phyloP scores from a whole-genome alignment of 2,888 invertebrate species.

The Portevinia maculata region DNA sequence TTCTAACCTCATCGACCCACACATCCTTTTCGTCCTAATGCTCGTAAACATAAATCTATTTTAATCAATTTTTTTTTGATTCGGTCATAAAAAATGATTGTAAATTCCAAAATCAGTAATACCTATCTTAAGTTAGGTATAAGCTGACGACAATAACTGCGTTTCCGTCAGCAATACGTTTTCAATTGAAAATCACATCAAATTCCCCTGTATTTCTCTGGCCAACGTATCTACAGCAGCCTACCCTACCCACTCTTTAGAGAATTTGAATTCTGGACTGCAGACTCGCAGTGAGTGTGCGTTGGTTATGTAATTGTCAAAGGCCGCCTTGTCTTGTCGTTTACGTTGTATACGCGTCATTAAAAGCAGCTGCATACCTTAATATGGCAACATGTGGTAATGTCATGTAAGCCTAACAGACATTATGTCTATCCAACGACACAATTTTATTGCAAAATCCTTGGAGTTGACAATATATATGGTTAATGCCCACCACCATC shows the following conservation, averaged over 20 bases:
- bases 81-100: constrained; percentile 31
- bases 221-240: constrained; percentile 9
- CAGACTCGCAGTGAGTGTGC: constrained; percentile 2
- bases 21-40: too few species aligned
- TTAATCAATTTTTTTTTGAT: constrained; percentile 23
- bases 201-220: constrained; percentile 1
- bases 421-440: constrained; percentile 62
- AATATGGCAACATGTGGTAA: constrained; percentile 52
- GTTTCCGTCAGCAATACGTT: constrained; percentile 53
- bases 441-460: constrained; percentile 54
- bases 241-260: constrained; percentile 23
- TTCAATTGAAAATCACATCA: constrained; percentile 30
- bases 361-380: constrained; percentile 60
- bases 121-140: constrained; percentile 15
- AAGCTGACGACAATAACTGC: constrained; percentile 45
- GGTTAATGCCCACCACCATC: constrained; percentile 57
- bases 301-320: constrained; percentile 57
- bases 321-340: constrained; percentile 35
- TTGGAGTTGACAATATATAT: constrained; percentile 65
- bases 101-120: constrained; percentile 37
- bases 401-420: constrained; percentile 48
- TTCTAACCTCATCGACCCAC: too few species aligned
- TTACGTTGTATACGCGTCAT: constrained; percentile 33
- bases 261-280: constrained; percentile 17
- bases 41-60: background rate